Evolutionary conservation across 2,113 vertebrate genomes (phyloP), one percentile per base, ranked within the genome.

Genomic region (Oxygymnocypris stewartii): DNA sequence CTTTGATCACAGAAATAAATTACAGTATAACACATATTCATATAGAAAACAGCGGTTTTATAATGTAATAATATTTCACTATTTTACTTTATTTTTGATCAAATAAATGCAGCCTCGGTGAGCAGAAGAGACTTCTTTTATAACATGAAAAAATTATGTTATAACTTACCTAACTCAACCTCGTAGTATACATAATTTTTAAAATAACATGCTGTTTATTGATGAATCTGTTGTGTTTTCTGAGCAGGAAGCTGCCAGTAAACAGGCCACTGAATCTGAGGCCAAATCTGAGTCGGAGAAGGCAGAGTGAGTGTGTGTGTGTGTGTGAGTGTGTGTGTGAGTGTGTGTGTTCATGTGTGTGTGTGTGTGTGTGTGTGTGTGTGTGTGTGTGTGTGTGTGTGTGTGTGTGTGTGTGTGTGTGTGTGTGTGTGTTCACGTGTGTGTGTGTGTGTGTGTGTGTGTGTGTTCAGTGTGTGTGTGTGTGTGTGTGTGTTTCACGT

Each of bases 241-340:
- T 87, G 85, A 94, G 44, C 83, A 95, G 94, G 85, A 95, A 95
- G 96, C 95, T 79, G 95, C 95, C 82, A 97, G 96, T 91, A 95
- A 95, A 85, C 95, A 91, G 76, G 90, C 92, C 59, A 80, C 89
- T 83, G 96, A 96, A 85, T 90, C 88, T 85, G 95, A 97, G 90
- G 94, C 93, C 90, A 97, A 95, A 92, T 91, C 93, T 9, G 97
- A 97, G 88, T 92, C 96, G 4, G 98, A 99, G 92, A 99, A 99
- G 87, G 96, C 96, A 25, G 98, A 99, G 98, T 99, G 93, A 97
- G 98, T 97, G 31, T 54, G 4, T 54, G 28, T 49, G 11, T 2
- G 9, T 59, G 6, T 49, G 47, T 49, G 47, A 14, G 47, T 49
- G 9, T 12, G 23, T 61, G 2, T 23, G 57, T 23, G 54, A 8